These are phyloP conservation scores for Enteromius anoplus DNA, from an alignment of 2,797 vertebrate genomes.

Conservation along the genomic window DNA sequence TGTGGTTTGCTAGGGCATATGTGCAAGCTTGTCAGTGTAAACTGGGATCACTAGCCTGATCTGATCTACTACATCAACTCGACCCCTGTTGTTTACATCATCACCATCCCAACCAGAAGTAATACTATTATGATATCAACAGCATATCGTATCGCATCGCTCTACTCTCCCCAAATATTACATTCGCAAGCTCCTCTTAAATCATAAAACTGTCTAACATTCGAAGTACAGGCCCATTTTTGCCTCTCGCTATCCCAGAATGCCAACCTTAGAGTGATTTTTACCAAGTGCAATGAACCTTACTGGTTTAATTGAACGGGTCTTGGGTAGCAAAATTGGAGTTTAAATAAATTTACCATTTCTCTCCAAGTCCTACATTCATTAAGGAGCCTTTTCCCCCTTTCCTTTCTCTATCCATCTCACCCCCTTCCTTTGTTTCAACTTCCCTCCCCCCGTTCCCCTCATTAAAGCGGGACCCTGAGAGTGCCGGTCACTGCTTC, in stretches of 20 bases:
- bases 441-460: conserved; percentile 56
- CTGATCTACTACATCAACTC: conserved; percentile 47
- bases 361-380: conserved; percentile 66
- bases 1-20: conserved; percentile 6
- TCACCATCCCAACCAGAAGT: conserved; percentile 31
- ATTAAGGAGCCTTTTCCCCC: conserved; percentile 63
- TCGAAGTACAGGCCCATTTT: conserved; percentile 6
- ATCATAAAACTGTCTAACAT: neutral
- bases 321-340: conserved; percentile 65
- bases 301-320: conserved; percentile 74
- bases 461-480: conserved; percentile 80
- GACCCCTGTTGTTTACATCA: conserved; percentile 19
- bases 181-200: neutral
- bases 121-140: conserved; percentile 32
- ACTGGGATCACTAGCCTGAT: conserved; percentile 48
- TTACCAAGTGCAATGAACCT: conserved; percentile 48
- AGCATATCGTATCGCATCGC: neutral
- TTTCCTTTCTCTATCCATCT: conserved; percentile 47
- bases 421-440: conserved; percentile 44
- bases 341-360: conserved; percentile 55
- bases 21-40: conserved; percentile 34
- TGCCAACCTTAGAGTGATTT: conserved; percentile 35
- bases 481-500: conserved; percentile 80
- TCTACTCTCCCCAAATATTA: conserved; percentile 4
- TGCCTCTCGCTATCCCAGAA: conserved; percentile 25